Conservation (phyloP, 2,888 invertebrate species). For the Acanthosepion esculentum region DNA sequence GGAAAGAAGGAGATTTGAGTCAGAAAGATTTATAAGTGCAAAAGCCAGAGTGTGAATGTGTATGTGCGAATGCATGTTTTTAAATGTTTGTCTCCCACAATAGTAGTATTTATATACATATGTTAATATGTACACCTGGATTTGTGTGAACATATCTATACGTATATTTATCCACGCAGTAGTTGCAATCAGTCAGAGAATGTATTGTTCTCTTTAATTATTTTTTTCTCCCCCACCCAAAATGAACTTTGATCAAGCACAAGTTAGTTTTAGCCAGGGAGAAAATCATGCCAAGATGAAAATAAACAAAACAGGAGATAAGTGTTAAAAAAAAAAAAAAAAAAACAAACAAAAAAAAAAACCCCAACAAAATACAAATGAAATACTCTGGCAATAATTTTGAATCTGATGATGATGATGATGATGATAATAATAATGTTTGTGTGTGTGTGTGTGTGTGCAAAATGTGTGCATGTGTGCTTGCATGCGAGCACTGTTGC, state of each 20-base stretch:
- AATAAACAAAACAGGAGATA: background rate
- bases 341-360: background rate
- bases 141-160: background rate
- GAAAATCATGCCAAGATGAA: background rate
- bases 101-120: background rate
- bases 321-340: background rate
- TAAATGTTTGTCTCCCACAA: background rate
- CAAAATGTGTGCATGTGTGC: background rate
- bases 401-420: background rate
- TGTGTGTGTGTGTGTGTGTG: background rate
- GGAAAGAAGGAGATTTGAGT: background rate
- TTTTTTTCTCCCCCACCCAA: background rate
- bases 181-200: conserved; percentile 20
- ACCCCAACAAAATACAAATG: background rate
- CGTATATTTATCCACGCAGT: conserved; percentile 6
- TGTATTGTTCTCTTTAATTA: background rate
- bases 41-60: conserved; percentile 2
- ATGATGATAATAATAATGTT: background rate
- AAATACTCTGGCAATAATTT: conserved; percentile 25
- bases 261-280: background rate
- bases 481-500: background rate
- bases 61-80: background rate
- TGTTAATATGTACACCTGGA: background rate
- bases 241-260: background rate
- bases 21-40: conserved; percentile 21